phyloP scores from a whole-genome alignment of 1,140 invertebrate genomes.

The Leptestheria dahalacensis region DNA sequence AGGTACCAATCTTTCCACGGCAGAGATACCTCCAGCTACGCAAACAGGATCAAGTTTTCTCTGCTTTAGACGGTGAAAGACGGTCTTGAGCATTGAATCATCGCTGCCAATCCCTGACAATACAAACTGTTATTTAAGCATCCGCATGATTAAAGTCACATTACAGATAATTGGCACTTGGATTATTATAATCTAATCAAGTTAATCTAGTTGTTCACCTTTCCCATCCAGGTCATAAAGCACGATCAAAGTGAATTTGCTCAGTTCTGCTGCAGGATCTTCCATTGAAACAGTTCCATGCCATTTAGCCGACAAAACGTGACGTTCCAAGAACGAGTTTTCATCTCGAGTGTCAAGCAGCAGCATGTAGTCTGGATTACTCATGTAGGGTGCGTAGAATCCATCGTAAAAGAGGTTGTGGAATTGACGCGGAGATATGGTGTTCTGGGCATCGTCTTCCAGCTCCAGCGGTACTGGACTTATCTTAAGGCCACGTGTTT shows the following conservation, averaged over 20 bases:
- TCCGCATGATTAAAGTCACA: background rate
- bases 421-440: constrained; percentile 19
- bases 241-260: constrained; percentile 21
- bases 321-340: constrained; percentile 18
- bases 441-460: constrained; percentile 16
- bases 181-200: too few relatives aligned
- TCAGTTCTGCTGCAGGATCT: constrained; percentile 12
- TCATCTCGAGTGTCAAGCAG: constrained; percentile 23
- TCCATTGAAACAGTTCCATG: constrained; percentile 21
- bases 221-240: constrained; percentile 23
- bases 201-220: too few relatives aligned
- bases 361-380: constrained; percentile 25
- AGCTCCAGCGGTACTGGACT: constrained; percentile 17
- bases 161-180: background rate
- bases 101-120: background rate
- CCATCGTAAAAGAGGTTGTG: constrained; percentile 27
- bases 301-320: constrained; percentile 23
- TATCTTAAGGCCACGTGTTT: constrained; percentile 16
- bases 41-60: constrained; percentile 22
- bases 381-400: constrained; percentile 25
- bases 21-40: constrained; percentile 21
- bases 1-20: constrained; percentile 20
- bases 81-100: constrained; percentile 15
- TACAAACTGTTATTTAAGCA: background rate
- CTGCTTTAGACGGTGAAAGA: constrained; percentile 19